These are phyloP conservation scores for Sitophilus oryzae DNA, from an alignment of 1,140 invertebrate genomes.

Conservation along the genomic window DNA sequence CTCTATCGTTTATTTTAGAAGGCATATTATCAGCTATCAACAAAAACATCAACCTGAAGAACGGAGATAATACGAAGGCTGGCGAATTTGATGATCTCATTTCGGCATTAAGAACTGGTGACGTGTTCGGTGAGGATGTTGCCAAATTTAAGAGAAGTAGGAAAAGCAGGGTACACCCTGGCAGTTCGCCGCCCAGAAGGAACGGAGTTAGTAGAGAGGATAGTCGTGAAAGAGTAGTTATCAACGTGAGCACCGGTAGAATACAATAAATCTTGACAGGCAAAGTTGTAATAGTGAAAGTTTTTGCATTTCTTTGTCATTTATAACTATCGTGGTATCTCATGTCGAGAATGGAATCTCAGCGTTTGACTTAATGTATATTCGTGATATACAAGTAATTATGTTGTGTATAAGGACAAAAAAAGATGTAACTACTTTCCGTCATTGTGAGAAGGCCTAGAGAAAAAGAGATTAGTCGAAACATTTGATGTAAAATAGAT, in stretches of 20 bases:
- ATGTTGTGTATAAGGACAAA: not conserved
- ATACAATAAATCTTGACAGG: slow-evolving; percentile 33
- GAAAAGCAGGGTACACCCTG: slow-evolving; percentile 56
- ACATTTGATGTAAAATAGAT: not conserved
- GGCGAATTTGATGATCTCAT: slow-evolving; percentile 97
- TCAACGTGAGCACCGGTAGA: slow-evolving; percentile 34
- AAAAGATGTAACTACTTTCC: not conserved
- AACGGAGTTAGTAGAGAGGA: slow-evolving; percentile 61
- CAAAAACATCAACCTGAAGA: slow-evolving; percentile 44
- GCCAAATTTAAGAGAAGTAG: slow-evolving; percentile 82
- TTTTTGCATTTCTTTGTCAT: not conserved
- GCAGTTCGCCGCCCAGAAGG: slow-evolving; percentile 55
- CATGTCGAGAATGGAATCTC: not conserved
- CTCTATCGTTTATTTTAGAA: slow-evolving; percentile 31
- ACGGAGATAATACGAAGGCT: slow-evolving; percentile 52
- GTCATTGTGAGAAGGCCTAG: not conserved
- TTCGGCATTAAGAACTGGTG: slow-evolving; percentile 89
- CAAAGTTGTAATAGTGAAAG: not conserved
- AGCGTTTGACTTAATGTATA: not conserved
- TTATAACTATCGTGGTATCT: not conserved
- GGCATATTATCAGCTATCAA: slow-evolving; percentile 54
- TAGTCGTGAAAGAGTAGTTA: slow-evolving; percentile 57
- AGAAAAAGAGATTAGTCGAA: not conserved
- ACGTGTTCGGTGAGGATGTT: slow-evolving; percentile 96
- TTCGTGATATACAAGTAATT: no score